Base-by-base conservation (phyloP, 2,888 invertebrate species). In the Argyra leucocephala region DNA sequence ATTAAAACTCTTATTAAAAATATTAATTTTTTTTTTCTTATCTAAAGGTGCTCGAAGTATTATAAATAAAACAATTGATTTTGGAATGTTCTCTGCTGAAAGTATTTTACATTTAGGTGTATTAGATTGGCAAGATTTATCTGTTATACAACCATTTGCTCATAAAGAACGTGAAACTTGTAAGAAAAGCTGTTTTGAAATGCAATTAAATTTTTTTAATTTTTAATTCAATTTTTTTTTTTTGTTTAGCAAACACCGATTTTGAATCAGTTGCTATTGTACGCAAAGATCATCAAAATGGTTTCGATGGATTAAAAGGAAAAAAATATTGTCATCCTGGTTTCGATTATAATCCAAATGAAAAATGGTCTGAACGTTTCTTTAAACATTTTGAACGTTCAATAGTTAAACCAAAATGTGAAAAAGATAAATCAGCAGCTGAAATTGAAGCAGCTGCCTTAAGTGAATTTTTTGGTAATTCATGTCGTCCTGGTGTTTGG, bases 401-500 rank as follows among this genome's bases (percentile, higher is more conserved):
- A 63, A 71, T 75, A 15, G 69, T 75, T 9, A 69, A 67, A 59
- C 63, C 69, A 24, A 71, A 73, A 64, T 70, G 70, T 62, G 36
- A 31, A 6, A 79, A 80, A 24, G 72, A 72, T 21, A 78, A 76
- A 67, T 82, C 84, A 0, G 77, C 83, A 10, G 81, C 83, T 0
- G 84, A 87, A 74, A 75, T 88, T 70, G 87, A 89, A 69, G 81
- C 87, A 23, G 80, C 82, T 59, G 82, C 84, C 2, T 80, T 90
- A 1, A 81, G 81, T 63, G 73, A 76, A 1, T 88, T 86, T 81
- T 91, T 91, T 81, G 82, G 83, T 0, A 79, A 81, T 1, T 86
- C 86, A 67, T 92, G 91, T 78, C 82, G 89, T 63, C 91, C 91
- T 6, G 91, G 91, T 1, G 74, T 78, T 0, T 89, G 89, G 89